These are phyloP conservation scores for Amyelois transitella DNA, from an alignment of 1,140 invertebrate genomes.

Conservation along the genomic window DNA sequence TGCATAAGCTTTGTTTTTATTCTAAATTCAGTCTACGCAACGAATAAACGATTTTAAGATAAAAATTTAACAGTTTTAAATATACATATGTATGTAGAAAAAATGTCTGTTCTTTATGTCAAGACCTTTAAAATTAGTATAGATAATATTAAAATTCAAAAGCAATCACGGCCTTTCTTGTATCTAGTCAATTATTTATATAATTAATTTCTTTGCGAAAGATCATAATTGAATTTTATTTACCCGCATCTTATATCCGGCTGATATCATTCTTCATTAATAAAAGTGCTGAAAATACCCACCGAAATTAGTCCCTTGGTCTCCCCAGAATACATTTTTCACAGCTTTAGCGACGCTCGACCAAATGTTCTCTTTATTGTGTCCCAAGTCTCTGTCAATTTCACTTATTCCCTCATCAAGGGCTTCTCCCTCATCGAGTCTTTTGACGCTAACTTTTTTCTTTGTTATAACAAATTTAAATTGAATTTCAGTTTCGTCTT, in stretches of 20 bases:
- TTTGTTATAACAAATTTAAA: conserved; percentile 70
- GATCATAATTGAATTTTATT: neutral
- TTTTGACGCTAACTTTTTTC: conserved; percentile 56
- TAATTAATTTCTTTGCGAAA: no score
- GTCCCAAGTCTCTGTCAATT: conserved; percentile 30
- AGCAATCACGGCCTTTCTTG: no score
- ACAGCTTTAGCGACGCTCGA: conserved; percentile 55
- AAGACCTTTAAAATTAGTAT: no score
- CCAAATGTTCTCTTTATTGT: conserved; percentile 62
- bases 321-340: conserved; percentile 62
- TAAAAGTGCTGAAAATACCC: conserved; percentile 13
- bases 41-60: no score
- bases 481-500: conserved; percentile 69
- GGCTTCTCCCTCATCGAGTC: conserved; percentile 31
- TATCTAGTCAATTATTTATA: no score
- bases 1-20: no score
- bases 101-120: no score
- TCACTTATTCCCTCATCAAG: conserved; percentile 31
- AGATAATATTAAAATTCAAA: no score
- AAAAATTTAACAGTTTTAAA: no score
- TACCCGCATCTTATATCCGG: neutral
- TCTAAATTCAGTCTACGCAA: no score
- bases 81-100: no score
- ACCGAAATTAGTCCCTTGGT: conserved; percentile 32
- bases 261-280: neutral